Base-by-base conservation (phyloP, 2,113 vertebrate genomes). In the Lagopus leucura region DNA sequence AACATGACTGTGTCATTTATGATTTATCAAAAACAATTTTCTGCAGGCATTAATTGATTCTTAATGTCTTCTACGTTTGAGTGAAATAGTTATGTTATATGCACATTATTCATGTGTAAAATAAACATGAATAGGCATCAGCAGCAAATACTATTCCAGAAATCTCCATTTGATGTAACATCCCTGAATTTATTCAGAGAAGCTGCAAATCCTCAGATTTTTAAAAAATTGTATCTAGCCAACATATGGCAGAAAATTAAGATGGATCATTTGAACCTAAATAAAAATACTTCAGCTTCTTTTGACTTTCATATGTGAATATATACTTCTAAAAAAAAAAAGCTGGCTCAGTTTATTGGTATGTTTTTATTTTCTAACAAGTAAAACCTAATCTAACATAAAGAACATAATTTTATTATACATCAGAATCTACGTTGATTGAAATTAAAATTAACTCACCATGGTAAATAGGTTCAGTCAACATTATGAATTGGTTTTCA, bases 361-460 rank as follows among this genome's bases (percentile, higher is more conserved):
- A 57, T 8, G 2, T 20, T 75, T 84, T 94, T 70, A 19, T 65
- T 76, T 85, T 78, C 76, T 66, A 57, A n/a, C 19, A 80, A 86
- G 16, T 86, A 94, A 83, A 76, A 18, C n/a, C 58, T 60, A 78
- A 94, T 67, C 24, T 76, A 43, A 75, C 89, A 50, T 66, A 88
- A 90, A 80, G 43, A 57, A 47, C 90, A 10, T 42, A 71, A 50
- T 75, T 91, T 89, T 91, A 73, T 77, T 93, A 86, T 67, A 76
- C 43, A 81, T 86, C 24, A 42, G 32, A 67, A 6, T 76, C 43
- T 93, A 70, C 83, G 90, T 72, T 94, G 27, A 10, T 71, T 83
- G 25, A 52, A 72, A 87, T 67, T 58, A 9, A 93, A 95, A 87
- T 58, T 80, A 88, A 95, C 57, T 90, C 88, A 48, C 82, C 22